Evolutionary conservation across 2,888 invertebrate genomes (phyloP), one percentile per base, ranked within the genome.

Genomic region (Magallana nippona): DNA sequence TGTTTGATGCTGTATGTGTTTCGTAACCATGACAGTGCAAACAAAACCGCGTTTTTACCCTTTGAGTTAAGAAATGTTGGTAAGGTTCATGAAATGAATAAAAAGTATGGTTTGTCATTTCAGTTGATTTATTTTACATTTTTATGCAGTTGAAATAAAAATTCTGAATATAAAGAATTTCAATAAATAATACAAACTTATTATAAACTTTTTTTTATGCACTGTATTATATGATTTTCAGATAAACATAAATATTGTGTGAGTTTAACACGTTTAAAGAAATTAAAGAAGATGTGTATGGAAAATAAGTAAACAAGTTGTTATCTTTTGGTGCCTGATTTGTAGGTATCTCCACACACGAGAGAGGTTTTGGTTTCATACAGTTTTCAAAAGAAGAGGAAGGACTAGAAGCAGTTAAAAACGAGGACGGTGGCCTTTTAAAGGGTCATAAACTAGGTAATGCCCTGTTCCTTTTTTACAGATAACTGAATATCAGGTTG

Each of bases 361-460:
- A 89, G 78, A 87, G 89, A 82, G 92, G 92, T 55, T 94, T 91
- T 88, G 93, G 91, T 10, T 93, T 94, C 89, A 90, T 93, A 44
- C 94, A 94, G 88, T 94, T 90, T 90, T 90, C 90, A 60, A 90
- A 88, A 19, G 92, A 92, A 83, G 91, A 91, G 13, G 91, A 92
- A 85, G 93, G 92, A 10, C 83, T 86, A 63, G 86, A 87, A 81
- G 93, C 93, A 10, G 91, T 91, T 27, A 90, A 91, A 56, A 88
- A 84, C 44, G 93, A 93, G 82, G 90, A 89, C 84, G 91, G 91
- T 13, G 87, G 89, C 57, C 85, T 91, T 19, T 81, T 92, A 22
- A 91, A 92, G 86, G 93, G 93, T 27, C 85, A 86, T 80, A 89
- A 88, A 82, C 82, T 93, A 55, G 92, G 93, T 92, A 87, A 87